phyloP scores from a whole-genome alignment of 2,797 vertebrate species.

The Chanos chanos region DNA sequence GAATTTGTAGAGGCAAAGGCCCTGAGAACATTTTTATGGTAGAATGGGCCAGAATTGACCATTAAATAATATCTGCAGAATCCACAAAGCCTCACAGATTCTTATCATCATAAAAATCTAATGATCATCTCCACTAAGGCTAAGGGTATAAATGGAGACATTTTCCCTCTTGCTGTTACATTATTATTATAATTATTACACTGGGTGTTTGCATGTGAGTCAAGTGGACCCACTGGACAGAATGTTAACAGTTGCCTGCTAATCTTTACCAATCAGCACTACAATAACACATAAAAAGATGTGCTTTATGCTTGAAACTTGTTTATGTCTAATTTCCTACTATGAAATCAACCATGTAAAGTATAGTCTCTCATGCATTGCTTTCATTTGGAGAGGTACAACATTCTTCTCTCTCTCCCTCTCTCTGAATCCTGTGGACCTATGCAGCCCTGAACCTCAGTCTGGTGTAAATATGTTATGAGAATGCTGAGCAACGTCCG shows the following conservation, averaged over 20 bases:
- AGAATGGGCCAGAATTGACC: too few species aligned
- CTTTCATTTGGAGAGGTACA: slow-evolving; percentile 43
- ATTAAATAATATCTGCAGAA: too few species aligned
- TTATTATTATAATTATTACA: neutral
- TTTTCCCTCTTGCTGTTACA: neutral
- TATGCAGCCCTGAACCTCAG: slow-evolving; percentile 71
- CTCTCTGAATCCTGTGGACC: slow-evolving; percentile 74
- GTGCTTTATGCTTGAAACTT: slow-evolving; percentile 44
- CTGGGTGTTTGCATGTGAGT: slow-evolving; percentile 29
- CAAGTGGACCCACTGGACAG: slow-evolving; percentile 31
- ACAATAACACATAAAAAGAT: slow-evolving; percentile 23
- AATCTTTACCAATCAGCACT: slow-evolving; percentile 46
- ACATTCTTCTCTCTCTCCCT: slow-evolving; percentile 48
- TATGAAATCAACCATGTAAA: slow-evolving; percentile 39
- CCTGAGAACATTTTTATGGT: too few species aligned
- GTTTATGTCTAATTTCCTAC: slow-evolving; percentile 33
- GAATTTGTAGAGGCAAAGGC: too few species aligned
- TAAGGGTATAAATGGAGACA: slow-evolving; percentile 21
- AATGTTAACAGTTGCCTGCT: slow-evolving; percentile 47
- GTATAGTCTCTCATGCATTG: slow-evolving; percentile 30
- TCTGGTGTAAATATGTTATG: slow-evolving; percentile 74
- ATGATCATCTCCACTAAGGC: too few species aligned
- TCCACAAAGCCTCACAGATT: too few species aligned
- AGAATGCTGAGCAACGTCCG: slow-evolving; percentile 65
- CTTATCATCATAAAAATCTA: too few species aligned